Percentiles rank a stretch among this genome's conserved stretches.
phyloP scores from a whole-genome alignment of 2,888 invertebrate genomes.

The Nemotelus pantherinus region DNA sequence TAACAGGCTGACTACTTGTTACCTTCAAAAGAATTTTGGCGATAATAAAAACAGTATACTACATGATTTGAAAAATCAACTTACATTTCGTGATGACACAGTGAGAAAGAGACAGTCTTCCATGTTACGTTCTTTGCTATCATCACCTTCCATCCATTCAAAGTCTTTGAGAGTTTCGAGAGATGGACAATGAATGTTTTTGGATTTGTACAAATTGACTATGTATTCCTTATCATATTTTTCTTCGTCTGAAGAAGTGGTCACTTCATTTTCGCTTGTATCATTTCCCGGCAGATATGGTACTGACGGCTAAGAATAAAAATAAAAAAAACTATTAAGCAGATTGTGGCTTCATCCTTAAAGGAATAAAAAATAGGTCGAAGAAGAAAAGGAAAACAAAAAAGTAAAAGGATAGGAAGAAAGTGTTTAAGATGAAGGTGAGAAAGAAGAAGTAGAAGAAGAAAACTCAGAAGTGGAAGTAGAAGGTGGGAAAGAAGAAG shows the following conservation, averaged over 20 bases:
- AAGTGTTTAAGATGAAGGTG: too few species aligned
- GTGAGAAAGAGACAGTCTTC: conserved; percentile 29
- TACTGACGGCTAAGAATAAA: conserved; percentile 24
- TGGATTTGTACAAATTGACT: conserved; percentile 5
- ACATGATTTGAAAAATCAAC: background rate
- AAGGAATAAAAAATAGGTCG: too few species aligned
- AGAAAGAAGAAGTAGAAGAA: too few species aligned
- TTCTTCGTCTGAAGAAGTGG: conserved; percentile 4
- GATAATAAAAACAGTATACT: background rate
- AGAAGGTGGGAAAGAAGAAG: too few species aligned
- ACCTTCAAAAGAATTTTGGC: conserved; percentile 9
- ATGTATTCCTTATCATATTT: background rate
- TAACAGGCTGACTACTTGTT: conserved; percentile 39
- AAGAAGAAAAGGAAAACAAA: too few species aligned
- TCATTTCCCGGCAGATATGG: conserved; percentile 5
- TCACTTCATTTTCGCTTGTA: background rate
- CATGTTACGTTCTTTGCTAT: background rate
- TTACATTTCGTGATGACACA: conserved; percentile 28
- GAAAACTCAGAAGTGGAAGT: too few species aligned
- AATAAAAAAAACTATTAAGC: background rate
- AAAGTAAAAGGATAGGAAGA: too few species aligned
- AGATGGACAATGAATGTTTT: conserved; percentile 15
- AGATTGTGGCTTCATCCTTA: background rate
- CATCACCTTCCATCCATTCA: background rate
- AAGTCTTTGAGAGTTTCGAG: conserved; percentile 17